Base-by-base conservation (phyloP, 1,140 invertebrate species). In the Ostrea edulis region DNA sequence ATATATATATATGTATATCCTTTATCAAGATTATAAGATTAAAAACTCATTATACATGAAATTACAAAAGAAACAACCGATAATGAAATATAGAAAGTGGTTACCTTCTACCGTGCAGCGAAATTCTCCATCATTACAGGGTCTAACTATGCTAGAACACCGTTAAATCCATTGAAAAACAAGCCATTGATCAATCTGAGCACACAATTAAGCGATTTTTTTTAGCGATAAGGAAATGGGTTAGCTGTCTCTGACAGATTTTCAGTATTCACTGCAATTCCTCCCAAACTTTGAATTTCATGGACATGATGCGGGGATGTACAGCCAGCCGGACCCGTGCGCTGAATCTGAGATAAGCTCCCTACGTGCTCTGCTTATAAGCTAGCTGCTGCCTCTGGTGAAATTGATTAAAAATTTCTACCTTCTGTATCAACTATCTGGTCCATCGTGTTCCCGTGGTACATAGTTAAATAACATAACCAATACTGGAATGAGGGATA, bases 331-430 rank as follows among this genome's bases (percentile, higher is more conserved):
- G 68, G 55, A 62, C 68, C 68, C 22, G 68, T 14, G 68, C 68
- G 68, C 29, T 9, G 68, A 77, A 77, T 62, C 29, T 25, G 25
- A 25, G 68, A 77, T 77, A 29, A 62, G 68, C 68, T 35, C 14
- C 25, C 25, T 77, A 25, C 68, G 68, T 77, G 68, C 22, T 35
- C 68, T 25, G 22, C 29, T 77, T 77, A 77, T 77, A 77, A 77
- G 29, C 68, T 44, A 25, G 25, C 22, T 29, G 25, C 68, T 77
- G 68, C 22, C 12, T 12, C 2, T 77, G 68, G 35, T 77, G 68
- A 77, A 77, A 77, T 77, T 77, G 68, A 77, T 77, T 77, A 2
- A 25, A 29, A 77, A 35, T 11, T 77, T 22, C 68, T 77, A 77
- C 68, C 68, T 77, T 77, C 25, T 77, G 2, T 77, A 25, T 77